phyloP scores from a whole-genome alignment of 2,888 invertebrate genomes.

The Cyclophora punctaria region DNA sequence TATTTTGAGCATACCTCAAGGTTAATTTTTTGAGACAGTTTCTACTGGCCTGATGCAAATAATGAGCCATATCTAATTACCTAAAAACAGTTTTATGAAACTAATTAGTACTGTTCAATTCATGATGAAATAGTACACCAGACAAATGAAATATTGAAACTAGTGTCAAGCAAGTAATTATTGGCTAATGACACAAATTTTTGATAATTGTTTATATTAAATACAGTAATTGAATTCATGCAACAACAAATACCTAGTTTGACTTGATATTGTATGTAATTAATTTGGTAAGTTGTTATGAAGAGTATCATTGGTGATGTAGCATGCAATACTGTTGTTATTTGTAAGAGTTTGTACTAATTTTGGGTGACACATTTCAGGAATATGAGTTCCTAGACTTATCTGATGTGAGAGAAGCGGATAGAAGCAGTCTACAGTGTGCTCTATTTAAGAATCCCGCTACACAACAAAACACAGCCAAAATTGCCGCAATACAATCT shows the following conservation, averaged over 20 bases:
- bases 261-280: no score
- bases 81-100: no score
- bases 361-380: conserved; percentile 61
- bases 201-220: no score
- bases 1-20: conserved; percentile 45
- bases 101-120: no score
- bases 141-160: no score
- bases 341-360: conserved; percentile 23
- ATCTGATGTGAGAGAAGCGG: conserved; percentile 81
- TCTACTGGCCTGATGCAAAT: conserved; percentile 22
- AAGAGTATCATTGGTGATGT: not conserved
- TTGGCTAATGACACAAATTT: no score
- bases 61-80: no score
- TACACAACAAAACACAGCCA: conserved; percentile 5
- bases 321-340: conserved; percentile 8
- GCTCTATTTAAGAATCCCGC: conserved; percentile 66
- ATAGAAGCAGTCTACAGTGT: conserved; percentile 77
- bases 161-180: no score
- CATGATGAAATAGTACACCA: no score
- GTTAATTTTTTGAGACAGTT: conserved; percentile 32
- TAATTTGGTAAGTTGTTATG: not conserved
- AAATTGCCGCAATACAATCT: conserved; percentile 35
- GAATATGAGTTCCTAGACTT: conserved; percentile 84
- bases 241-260: no score
- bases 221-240: no score